phyloP scores from a whole-genome alignment of 2,113 vertebrate genomes.

The Eublepharis macularius region DNA sequence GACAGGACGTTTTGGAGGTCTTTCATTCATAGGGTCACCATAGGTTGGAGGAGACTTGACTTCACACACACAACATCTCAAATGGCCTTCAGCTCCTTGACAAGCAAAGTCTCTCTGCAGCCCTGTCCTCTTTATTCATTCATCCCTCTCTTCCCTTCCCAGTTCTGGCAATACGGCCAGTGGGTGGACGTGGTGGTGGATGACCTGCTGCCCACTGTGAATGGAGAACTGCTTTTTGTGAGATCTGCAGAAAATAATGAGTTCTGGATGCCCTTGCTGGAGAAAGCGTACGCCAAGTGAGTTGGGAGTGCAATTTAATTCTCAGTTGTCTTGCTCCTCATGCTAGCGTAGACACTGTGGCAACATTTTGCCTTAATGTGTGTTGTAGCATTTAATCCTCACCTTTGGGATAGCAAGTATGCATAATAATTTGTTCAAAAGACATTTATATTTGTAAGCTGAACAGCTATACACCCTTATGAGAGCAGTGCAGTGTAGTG shows the following conservation, averaged over 20 bases:
- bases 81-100: too few relatives aligned
- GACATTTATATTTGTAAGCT: too few relatives aligned
- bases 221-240: slow-evolving; percentile 73
- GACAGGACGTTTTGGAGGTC: too few relatives aligned
- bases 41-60: too few relatives aligned
- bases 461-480: too few relatives aligned
- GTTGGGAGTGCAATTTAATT: not conserved
- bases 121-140: not conserved
- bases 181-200: slow-evolving; percentile 79
- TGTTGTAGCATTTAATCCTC: not conserved
- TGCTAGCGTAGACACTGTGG: not conserved
- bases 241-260: slow-evolving; percentile 62
- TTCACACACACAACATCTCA: not conserved
- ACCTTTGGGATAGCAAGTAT: not conserved
- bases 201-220: slow-evolving; percentile 64
- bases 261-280: slow-evolving; percentile 76
- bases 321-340: not conserved
- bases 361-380: not conserved
- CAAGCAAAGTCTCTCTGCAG: too few relatives aligned
- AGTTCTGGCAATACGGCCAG: slow-evolving; percentile 78
- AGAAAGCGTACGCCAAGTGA: slow-evolving; percentile 79
- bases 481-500: too few relatives aligned
- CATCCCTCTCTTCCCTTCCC: not conserved
- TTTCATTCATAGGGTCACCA: too few relatives aligned
- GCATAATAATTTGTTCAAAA: too few relatives aligned